phyloP scores from a whole-genome alignment of 2,797 vertebrate species.

The Lacerta agilis region DNA sequence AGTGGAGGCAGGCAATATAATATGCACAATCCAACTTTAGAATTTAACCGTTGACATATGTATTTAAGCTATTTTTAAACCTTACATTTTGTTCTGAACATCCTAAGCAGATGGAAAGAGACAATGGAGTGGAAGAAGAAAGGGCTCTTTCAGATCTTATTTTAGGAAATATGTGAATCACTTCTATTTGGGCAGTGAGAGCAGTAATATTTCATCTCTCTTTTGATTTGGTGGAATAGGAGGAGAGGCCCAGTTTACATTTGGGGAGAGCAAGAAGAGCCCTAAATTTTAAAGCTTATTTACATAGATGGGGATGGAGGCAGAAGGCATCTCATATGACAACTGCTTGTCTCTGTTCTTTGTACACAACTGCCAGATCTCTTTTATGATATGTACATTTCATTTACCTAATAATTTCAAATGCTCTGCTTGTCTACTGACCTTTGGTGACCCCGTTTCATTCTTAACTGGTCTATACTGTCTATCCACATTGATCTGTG shows the following conservation, averaged over 20 bases:
- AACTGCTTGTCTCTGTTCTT: slow-evolving; percentile 65
- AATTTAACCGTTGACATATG: not conserved
- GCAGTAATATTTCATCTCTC: not conserved
- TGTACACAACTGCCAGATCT: slow-evolving; percentile 65
- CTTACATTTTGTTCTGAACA: not conserved
- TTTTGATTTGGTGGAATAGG: not conserved
- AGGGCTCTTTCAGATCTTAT: not conserved
- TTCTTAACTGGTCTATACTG: slow-evolving; percentile 83
- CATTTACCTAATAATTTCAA: slow-evolving; percentile 73
- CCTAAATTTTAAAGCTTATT: not conserved
- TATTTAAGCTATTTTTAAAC: not conserved
- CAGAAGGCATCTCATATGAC: not conserved
- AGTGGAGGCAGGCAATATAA: not conserved
- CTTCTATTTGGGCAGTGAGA: not conserved
- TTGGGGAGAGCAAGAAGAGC: not conserved
- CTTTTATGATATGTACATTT: slow-evolving; percentile 85
- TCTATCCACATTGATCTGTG: slow-evolving; percentile 86
- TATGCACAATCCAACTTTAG: not conserved
- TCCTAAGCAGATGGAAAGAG: not conserved
- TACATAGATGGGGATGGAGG: not conserved
- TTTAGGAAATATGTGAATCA: not conserved
- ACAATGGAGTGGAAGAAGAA: not conserved
- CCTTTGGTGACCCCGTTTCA: slow-evolving; percentile 81
- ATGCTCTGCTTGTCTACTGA: slow-evolving; percentile 81
- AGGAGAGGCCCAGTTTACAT: not conserved